Base-by-base conservation (phyloP, 2,888 invertebrate genomes). In the Troides helena region DNA sequence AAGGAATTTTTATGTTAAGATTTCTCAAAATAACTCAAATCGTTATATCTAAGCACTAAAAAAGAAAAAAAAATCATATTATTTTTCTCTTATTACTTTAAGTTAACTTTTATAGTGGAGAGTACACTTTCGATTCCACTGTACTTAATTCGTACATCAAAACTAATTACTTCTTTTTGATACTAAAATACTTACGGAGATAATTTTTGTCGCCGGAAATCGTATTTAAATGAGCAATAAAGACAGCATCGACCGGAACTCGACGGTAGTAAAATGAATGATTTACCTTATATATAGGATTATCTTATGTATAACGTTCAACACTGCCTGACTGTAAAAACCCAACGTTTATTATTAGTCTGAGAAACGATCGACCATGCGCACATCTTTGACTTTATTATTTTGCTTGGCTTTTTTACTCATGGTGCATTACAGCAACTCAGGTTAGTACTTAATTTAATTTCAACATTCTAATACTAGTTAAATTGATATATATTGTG, bases 191-290 rank as follows among this genome's bases (percentile, higher is more conserved):
- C 4, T n/a, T 14, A 56, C 10, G n/a, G 10, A 43, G 63, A 59
- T 65, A 68, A 61, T 21, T 14, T 12, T 68, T 43, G 23, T 8
- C 18, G 64, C 14, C 60, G 68, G 68, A 68, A 60, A 68, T 14
- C 50, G 50, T 14, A 21, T n/a, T 68, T 36, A 25, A 61, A 59
- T 10, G n/a, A 58, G 63, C 23, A 30, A 57, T 62, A 46, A 36
- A 63, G 6, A n/a, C n/a, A 50, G 12, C 58, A 4, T 60, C 43
- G 21, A 39, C 21, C 59, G 68, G 62, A 68, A 59, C 12, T 23
- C 63, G 25, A 18, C 36, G n/a, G 5, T 18, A 67, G 14, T 62
- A 39, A 67, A 62, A 62, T 56, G 62, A 25, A 18, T 50, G 23
- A 1, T 56, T 62, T 39, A 67, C 23, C 36, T 53, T 23, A 61